Base-by-base conservation (phyloP, 92 coral and sea anemone genomes). In the Bergia puertoricense region DNA sequence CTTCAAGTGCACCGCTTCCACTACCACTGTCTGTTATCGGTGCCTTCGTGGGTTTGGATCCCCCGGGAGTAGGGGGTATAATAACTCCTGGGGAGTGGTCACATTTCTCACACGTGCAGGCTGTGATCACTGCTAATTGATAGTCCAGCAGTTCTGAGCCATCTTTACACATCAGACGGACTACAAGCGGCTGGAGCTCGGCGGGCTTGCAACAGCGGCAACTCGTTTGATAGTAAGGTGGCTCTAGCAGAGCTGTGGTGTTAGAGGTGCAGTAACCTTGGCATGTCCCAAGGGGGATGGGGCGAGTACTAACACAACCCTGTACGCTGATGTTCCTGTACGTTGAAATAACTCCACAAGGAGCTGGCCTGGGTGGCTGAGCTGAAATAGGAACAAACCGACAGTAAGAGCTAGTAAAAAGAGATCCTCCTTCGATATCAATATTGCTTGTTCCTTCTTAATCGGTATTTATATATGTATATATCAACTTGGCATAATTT, bases 131-230 rank as follows among this genome's bases (percentile, higher is more conserved):
- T 6, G 92, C 92, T 75, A 89, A 78, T 82, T 89, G 88, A 14
- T 89, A 89, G 15, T 92, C 88, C 16, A 84, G 18, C 38, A 89
- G 77, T 40, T 82, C 88, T 20, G 72, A 72, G 74, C 85, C 85
- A 38, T 89, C 81, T 6, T 67, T 62, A 18, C 94, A 92, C n/a
- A 15, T 40, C 86, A 92, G 75, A 30, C 79, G 69, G 71, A 92
- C 68, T 74, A 73, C 87, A 30, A 89, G 44, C 14, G 94, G 94
- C 36, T 79, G 90, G 8, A 92, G 92, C 81, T 89, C 90, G 13
- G 67, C 76, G 40, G 94, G 94, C 76, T 89, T 92, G 50, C 94
- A 92, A 74, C 94, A 92, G 10, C 57, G 94, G 81, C 94, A 92
- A 81, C 62, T 86, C 20, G 92, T 80, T 41, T 89, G 88, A 89